phyloP scores from a whole-genome alignment of 1,140 invertebrate genomes.

The Gonatopus flavifemur region DNA sequence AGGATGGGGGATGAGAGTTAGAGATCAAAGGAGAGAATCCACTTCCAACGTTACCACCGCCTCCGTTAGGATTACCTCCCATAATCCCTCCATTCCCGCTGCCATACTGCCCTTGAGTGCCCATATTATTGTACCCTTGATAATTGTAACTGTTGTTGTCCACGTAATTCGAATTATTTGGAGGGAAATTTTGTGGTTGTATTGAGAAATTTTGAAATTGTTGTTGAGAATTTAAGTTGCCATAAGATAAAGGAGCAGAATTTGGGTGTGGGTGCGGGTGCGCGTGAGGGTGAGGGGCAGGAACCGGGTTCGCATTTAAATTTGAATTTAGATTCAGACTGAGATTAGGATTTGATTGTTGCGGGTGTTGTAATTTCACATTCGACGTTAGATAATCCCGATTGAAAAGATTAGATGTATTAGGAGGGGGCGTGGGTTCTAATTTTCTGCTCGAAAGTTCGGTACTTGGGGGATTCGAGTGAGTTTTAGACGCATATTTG shows the following conservation, averaged over 20 bases:
- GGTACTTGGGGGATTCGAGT: constrained; percentile 17
- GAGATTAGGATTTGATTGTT: constrained; percentile 12
- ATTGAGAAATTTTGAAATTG: constrained; percentile 29
- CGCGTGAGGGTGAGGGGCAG: background rate
- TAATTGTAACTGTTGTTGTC: constrained; percentile 50
- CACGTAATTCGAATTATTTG: constrained; percentile 34
- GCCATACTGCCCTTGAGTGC: constrained; percentile 31
- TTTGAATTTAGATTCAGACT: too few species aligned
- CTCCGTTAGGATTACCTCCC: too few species aligned
- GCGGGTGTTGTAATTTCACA: too few species aligned
- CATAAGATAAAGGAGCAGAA: constrained; percentile 26
- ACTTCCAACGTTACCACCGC: too few species aligned
- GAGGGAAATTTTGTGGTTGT: constrained; percentile 29
- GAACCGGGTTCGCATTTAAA: too few species aligned
- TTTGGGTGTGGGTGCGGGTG: constrained; percentile 18
- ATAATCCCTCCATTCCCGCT: too few species aligned
- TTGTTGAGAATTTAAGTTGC: constrained; percentile 17
- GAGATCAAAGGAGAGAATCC: too few species aligned
- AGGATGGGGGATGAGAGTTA: too few species aligned
- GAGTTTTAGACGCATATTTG: constrained; percentile 48
- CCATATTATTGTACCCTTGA: constrained; percentile 32
- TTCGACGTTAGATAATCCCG: constrained; percentile 15
- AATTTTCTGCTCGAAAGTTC: constrained; percentile 5
- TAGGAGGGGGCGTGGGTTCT: constrained; percentile 5
- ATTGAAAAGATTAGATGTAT: constrained; percentile 24